These are phyloP conservation scores for Penaeus monodon DNA, from an alignment of 2,888 invertebrate species.

Conservation along the genomic window DNA sequence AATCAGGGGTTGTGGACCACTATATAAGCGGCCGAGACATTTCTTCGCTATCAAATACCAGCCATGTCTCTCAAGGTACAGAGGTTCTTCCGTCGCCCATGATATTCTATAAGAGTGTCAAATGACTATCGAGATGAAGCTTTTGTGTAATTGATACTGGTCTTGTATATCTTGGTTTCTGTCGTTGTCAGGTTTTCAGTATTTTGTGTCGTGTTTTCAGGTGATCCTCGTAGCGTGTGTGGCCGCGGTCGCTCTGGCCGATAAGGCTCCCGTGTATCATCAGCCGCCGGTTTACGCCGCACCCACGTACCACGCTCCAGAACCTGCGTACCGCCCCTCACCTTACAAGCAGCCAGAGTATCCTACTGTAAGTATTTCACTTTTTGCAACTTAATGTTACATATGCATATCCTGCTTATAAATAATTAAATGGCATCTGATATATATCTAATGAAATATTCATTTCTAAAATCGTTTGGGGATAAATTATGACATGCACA, in stretches of 20 bases:
- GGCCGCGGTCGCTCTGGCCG: neutral
- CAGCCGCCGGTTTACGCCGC: neutral
- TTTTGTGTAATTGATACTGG: neutral
- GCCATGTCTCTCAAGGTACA: no score
- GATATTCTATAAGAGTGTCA: no score
- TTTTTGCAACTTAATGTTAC: neutral
- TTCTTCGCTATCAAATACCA: no score
- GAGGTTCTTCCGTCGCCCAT: no score
- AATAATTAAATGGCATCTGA: neutral
- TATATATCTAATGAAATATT: neutral
- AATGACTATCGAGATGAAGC: no score
- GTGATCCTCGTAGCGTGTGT: neutral
- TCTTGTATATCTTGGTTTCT: neutral
- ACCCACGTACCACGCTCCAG: neutral
- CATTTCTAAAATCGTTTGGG: neutral
- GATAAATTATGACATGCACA: neutral
- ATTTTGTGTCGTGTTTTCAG: neutral
- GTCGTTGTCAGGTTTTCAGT: neutral
- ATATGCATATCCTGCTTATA: no score
- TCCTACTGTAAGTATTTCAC: neutral
- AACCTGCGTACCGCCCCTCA: neutral
- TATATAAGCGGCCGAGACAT: no score
- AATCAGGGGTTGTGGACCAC: no score
- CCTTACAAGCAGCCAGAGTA: neutral
- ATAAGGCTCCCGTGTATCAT: neutral